These are phyloP conservation scores for Drosophila sulfurigaster DNA, from an alignment of 1,140 invertebrate genomes.

Conservation along the genomic window DNA sequence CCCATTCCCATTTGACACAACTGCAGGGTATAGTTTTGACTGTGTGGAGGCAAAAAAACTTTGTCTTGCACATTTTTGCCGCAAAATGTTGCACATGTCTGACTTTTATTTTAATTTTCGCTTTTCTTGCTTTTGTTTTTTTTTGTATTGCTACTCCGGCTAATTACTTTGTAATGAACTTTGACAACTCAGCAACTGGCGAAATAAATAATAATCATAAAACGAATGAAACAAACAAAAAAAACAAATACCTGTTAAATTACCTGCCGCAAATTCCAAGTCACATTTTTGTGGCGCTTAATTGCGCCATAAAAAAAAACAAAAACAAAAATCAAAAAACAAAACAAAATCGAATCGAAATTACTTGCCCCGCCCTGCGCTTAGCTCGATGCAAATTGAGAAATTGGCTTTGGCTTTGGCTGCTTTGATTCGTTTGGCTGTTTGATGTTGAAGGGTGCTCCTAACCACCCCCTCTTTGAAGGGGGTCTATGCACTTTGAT, in stretches of 20 bases:
- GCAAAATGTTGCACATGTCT: conserved; percentile 75
- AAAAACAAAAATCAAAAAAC: not conserved
- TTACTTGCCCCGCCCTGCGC: not conserved
- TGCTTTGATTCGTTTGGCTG: conserved; percentile 23
- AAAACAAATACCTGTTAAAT: conserved; percentile 53
- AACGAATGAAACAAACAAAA: conserved; percentile 44
- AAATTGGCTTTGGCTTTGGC: conserved; percentile 9
- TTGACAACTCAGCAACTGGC: conserved; percentile 55
- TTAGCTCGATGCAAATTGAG: conserved; percentile 23
- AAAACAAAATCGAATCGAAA: conserved; percentile 1
- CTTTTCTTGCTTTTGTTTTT: conserved; percentile 22
- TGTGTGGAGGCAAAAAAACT: conserved; percentile 40
- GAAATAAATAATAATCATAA: conserved; percentile 3
- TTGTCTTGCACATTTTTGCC: conserved; percentile 56
- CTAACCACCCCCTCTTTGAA: not conserved
- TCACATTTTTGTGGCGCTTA: conserved; percentile 45
- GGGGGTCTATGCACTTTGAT: conserved; percentile 49
- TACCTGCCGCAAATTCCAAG: conserved; percentile 23
- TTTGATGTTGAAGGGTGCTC: conserved; percentile 19
- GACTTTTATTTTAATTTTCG: conserved; percentile 41
- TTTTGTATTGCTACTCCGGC: conserved; percentile 28
- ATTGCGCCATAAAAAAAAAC: conserved; percentile 51
- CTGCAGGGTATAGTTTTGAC: conserved; percentile 4
- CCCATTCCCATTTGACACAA: not conserved
- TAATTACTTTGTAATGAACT: conserved; percentile 84